phyloP scores from a whole-genome alignment of 2,888 invertebrate species.

The Polymixis flavicincta region DNA sequence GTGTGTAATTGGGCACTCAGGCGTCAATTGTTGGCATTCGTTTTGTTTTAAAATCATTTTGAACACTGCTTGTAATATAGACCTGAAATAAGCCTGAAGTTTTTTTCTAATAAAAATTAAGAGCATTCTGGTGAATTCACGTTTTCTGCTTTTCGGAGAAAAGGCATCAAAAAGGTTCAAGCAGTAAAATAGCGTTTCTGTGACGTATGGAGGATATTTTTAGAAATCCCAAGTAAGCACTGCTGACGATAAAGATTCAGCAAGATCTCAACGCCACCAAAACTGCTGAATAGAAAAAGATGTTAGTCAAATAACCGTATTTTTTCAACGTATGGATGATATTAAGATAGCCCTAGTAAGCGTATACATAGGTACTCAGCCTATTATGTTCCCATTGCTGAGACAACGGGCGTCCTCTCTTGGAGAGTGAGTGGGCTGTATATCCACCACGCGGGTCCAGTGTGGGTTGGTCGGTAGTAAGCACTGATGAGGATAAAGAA shows the following conservation, averaged over 20 bases:
- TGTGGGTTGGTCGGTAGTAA: too few relatives aligned
- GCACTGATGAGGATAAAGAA: background rate
- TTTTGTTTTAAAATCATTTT: background rate
- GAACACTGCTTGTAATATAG: background rate
- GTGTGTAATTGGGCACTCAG: background rate
- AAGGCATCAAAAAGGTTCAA: background rate
- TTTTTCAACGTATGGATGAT: background rate
- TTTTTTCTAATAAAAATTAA: background rate
- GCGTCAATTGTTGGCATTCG: background rate
- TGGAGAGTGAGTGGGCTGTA: too few relatives aligned
- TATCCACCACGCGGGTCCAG: too few relatives aligned
- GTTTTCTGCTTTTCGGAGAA: constrained; percentile 3
- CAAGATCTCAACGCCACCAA: background rate
- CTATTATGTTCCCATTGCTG: too few relatives aligned
- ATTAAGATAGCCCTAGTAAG: background rate
- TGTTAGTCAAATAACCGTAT: background rate
- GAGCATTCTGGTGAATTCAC: background rate
- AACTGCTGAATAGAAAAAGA: background rate
- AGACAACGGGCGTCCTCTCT: too few relatives aligned
- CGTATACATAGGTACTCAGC: too few relatives aligned
- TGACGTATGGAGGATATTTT: constrained; percentile 1
- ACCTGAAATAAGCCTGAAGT: background rate
- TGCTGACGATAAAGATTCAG: background rate
- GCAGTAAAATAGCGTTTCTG: background rate
- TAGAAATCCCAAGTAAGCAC: background rate